Evolutionary conservation across 2,888 invertebrate species (phyloP).

Genomic region (Drosophila incognita): DNA sequence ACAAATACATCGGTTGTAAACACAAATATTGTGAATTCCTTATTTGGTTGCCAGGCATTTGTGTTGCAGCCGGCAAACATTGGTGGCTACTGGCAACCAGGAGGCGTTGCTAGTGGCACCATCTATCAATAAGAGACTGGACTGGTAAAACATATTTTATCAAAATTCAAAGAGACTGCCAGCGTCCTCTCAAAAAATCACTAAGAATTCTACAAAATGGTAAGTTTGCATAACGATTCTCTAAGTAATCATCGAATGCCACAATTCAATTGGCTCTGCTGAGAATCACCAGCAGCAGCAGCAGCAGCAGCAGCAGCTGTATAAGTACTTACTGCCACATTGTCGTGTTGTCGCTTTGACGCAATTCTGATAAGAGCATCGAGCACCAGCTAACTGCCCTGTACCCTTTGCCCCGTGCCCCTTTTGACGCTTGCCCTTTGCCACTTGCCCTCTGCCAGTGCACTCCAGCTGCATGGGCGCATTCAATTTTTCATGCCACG

Average conservation of each 20-base stretch:
- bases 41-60: constrained; percentile 37
- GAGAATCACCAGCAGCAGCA: neutral
- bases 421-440: neutral
- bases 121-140: constrained; percentile 2
- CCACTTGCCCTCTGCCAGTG: constrained; percentile 3
- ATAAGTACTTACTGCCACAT: constrained; percentile 16
- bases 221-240: constrained; percentile 28
- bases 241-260: constrained; percentile 5
- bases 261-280: neutral
- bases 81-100: constrained; percentile 19
- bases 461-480: constrained; percentile 38
- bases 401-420: neutral
- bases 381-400: constrained; percentile 17
- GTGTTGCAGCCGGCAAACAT: constrained; percentile 9
- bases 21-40: constrained; percentile 18
- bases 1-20: constrained; percentile 29
- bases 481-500: constrained; percentile 80
- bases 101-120: constrained; percentile 8
- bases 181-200: neutral
- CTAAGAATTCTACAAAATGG: constrained; percentile 32
- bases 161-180: constrained; percentile 23
- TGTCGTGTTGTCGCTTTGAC: constrained; percentile 33
- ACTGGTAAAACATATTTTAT: constrained; percentile 10
- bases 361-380: constrained; percentile 31
- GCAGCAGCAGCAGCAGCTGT: constrained; percentile 1